Conservation (phyloP, 1,140 invertebrate species). For the Caenorhabditis inopinata region DNA sequence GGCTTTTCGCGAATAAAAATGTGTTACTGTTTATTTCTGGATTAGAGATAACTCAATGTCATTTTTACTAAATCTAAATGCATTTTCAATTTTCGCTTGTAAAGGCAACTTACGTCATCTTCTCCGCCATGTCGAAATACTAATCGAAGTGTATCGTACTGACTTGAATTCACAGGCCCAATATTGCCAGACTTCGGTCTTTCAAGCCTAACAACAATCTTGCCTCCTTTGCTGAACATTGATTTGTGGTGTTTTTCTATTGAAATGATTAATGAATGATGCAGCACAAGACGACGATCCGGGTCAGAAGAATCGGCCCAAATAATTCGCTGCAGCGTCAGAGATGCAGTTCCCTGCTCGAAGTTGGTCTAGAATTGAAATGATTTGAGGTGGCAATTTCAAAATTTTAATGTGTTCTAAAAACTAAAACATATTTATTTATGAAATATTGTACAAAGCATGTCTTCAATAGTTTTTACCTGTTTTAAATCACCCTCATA, state of each 20-base stretch:
- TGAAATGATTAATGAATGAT: slow-evolving; percentile 63
- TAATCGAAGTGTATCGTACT: slow-evolving; percentile 54
- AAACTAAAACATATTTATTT: too few relatives aligned
- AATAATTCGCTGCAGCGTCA: slow-evolving; percentile 63
- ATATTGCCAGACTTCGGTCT: slow-evolving; percentile 66
- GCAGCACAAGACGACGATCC: slow-evolving; percentile 61
- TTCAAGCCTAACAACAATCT: slow-evolving; percentile 79
- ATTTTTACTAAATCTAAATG: too few relatives aligned
- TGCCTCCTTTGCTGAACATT: slow-evolving; percentile 67
- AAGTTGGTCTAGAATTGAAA: slow-evolving; percentile 58
- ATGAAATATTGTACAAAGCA: too few relatives aligned
- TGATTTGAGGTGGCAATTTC: too few relatives aligned
- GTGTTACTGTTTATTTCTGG: too few relatives aligned
- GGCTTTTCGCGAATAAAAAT: too few relatives aligned
- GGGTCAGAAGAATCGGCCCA: slow-evolving; percentile 65
- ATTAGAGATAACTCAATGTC: too few relatives aligned
- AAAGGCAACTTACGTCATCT: slow-evolving; percentile 61
- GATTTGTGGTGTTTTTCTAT: slow-evolving; percentile 65
- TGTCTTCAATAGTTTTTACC: slow-evolving; percentile 4
- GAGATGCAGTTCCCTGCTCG: slow-evolving; percentile 64
- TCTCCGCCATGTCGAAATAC: slow-evolving; percentile 63
- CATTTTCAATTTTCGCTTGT: neutral
- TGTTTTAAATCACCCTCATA: slow-evolving; percentile 65
- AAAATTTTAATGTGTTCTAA: too few relatives aligned
- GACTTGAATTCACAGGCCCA: slow-evolving; percentile 54